Base-by-base conservation (phyloP, 2,113 vertebrate genomes). In the Gallinago paraguaiae region DNA sequence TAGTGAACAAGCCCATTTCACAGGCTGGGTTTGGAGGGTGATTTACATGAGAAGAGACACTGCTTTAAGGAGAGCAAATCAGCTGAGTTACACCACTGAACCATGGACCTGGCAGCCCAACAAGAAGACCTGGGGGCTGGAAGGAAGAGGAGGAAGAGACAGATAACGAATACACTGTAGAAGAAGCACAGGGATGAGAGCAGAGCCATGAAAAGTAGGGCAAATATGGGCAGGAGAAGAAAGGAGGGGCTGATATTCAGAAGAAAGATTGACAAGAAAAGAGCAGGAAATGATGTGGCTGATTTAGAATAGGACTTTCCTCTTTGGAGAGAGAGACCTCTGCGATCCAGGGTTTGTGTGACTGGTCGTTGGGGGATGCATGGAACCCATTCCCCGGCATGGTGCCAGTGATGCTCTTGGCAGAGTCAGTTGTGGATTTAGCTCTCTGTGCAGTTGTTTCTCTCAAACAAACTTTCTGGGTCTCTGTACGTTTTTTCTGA, bases 1-100 rank as follows among this genome's bases (percentile, higher is more conserved):
- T 95, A 93, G 91, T 64, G 96, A 97, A 93, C 76, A 89, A 96
- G 92, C 93, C 83, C 7, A 17, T 95, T 97, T 97, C 97, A 97
- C 97, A 96, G 96, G 91, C 96, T 91, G 56, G 92, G 67, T 95
- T 96, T 72, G 86, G 77, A 88, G 64, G 33, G 91, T 95, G 96
- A 97, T 97, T 97, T 97, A 96, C 92, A 95, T 92, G 35, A n/a
- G 24, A 92, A 95, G 76, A 97, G 92, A 60, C 51, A 54, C 43
- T 69, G 87, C 61, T 90, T 86, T 82, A 83, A 94, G 91, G 71
- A 83, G 80, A 86, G 84, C 53, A 92, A 90, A 61, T 96, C 72
- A 74, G 70, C 78, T 18, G 72, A 86, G 93, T 84, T 87, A 75
- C 20, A 50, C 59, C 78, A 37, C 60, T 56, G 88, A 95, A 95